phyloP scores from a whole-genome alignment of 2,888 invertebrate species.

The Adineta ricciae region DNA sequence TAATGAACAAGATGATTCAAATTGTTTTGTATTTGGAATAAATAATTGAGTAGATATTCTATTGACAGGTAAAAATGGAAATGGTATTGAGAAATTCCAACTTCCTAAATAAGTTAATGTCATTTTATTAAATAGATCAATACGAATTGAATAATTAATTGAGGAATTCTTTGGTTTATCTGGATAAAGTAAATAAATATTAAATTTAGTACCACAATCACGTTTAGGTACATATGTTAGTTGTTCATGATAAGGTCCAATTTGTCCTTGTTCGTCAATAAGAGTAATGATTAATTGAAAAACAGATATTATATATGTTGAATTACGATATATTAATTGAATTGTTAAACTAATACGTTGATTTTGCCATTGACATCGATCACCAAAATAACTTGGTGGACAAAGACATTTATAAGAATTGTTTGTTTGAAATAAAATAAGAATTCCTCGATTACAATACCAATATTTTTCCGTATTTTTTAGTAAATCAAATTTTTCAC shows the following conservation, averaged over 20 bases:
- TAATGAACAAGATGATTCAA: neutral
- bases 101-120: neutral
- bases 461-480: neutral
- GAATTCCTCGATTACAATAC: slow-evolving; percentile 13
- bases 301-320: neutral
- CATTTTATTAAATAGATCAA: neutral
- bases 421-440: neutral
- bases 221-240: neutral
- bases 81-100: neutral
- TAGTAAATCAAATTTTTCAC: neutral
- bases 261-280: neutral
- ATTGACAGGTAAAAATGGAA: neutral
- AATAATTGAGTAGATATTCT: neutral
- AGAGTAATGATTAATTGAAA: neutral
- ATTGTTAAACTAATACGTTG: slow-evolving; percentile 7
- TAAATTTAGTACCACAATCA: neutral
- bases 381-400: slow-evolving; percentile 2
- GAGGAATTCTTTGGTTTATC: neutral
- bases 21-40: neutral
- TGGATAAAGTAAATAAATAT: slow-evolving; percentile 15
- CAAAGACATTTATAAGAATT: neutral
- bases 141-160: neutral
- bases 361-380: slow-evolving; percentile 5
- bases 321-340: neutral
- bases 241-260: neutral